Evolutionary conservation across 1,140 invertebrate species (phyloP).

Genomic region (Drosophila melanica): DNA sequence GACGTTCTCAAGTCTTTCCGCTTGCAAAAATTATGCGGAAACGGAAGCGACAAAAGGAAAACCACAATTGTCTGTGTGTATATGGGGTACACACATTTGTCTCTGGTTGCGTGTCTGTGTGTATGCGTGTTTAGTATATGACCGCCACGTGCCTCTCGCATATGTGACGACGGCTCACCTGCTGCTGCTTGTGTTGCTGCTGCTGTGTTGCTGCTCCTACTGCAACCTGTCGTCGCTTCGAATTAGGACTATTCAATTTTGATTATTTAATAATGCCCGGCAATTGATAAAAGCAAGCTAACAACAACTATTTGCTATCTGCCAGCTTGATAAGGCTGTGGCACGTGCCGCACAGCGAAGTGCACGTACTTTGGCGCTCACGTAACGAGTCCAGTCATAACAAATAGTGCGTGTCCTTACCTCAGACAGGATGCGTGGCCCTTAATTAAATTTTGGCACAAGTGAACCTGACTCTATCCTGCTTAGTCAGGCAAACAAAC

Average conservation of each 20-base stretch:
- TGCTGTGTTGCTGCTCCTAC: not conserved
- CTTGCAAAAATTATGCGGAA: conserved; percentile 80
- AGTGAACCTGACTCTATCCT: conserved; percentile 46
- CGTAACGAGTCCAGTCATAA: conserved; percentile 39
- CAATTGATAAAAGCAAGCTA: conserved; percentile 49
- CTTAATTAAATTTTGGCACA: conserved; percentile 71
- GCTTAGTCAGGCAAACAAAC: conserved; percentile 22
- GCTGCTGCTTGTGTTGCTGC: conserved; percentile 12
- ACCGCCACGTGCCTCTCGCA: not conserved
- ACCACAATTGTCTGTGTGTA: conserved; percentile 71
- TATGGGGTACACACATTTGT: conserved; percentile 7
- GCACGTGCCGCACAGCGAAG: conserved; percentile 63
- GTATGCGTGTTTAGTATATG: conserved; percentile 20
- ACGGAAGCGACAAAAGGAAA: conserved; percentile 80
- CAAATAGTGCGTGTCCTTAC: conserved; percentile 67
- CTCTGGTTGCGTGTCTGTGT: conserved; percentile 42
- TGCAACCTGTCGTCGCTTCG: conserved; percentile 56
- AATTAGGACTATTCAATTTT: conserved; percentile 82
- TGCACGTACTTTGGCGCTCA: conserved; percentile 53
- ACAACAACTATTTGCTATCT: conserved; percentile 24
- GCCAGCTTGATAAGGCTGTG: conserved; percentile 4
- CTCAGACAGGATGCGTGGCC: conserved; percentile 33
- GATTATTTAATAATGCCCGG: conserved; percentile 76
- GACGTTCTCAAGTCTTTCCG: conserved; percentile 63
- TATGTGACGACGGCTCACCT: conserved; percentile 20